phyloP scores from a whole-genome alignment of 2,888 invertebrate species.

The Cosmorhoe ocellata region DNA sequence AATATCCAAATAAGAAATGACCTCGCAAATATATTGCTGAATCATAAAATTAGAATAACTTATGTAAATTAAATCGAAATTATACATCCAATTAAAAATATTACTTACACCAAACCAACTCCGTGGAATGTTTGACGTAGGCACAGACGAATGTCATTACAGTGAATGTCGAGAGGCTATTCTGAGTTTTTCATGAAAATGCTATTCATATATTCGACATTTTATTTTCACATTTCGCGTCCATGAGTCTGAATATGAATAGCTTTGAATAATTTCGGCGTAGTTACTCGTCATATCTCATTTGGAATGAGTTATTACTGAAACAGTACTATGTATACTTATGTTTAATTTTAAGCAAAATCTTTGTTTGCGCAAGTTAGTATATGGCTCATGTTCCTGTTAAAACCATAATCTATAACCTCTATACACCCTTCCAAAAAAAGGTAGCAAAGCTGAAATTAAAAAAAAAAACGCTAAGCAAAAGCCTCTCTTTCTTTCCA shows the following conservation, averaged over 20 bases:
- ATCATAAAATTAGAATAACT: too few relatives aligned
- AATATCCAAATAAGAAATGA: too few relatives aligned
- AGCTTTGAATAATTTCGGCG: slow-evolving; percentile 9
- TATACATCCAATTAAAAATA: slow-evolving; percentile 4
- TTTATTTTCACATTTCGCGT: slow-evolving; percentile 17
- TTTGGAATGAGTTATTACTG: background rate
- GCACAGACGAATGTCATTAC: slow-evolving; percentile 11
- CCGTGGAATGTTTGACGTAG: slow-evolving; percentile 1
- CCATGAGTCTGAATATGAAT: slow-evolving; percentile 13
- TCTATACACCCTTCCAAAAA: too few relatives aligned
- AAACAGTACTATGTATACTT: too few relatives aligned
- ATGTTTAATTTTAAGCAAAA: too few relatives aligned
- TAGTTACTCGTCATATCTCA: slow-evolving; percentile 9
- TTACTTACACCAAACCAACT: slow-evolving; percentile 2
- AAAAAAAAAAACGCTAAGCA: too few relatives aligned
- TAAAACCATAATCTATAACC: too few relatives aligned
- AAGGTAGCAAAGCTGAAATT: too few relatives aligned
- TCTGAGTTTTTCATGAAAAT: slow-evolving; percentile 17
- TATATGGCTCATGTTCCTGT: too few relatives aligned
- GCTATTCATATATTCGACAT: slow-evolving; percentile 17
- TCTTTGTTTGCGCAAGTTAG: too few relatives aligned
- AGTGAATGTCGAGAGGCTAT: slow-evolving; percentile 8
- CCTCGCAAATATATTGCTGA: too few relatives aligned
- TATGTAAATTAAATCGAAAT: background rate
- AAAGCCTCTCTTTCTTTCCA: too few relatives aligned